Evolutionary conservation across 2,113 vertebrate genomes (phyloP).

Genomic region (Zapus hudsonius): DNA sequence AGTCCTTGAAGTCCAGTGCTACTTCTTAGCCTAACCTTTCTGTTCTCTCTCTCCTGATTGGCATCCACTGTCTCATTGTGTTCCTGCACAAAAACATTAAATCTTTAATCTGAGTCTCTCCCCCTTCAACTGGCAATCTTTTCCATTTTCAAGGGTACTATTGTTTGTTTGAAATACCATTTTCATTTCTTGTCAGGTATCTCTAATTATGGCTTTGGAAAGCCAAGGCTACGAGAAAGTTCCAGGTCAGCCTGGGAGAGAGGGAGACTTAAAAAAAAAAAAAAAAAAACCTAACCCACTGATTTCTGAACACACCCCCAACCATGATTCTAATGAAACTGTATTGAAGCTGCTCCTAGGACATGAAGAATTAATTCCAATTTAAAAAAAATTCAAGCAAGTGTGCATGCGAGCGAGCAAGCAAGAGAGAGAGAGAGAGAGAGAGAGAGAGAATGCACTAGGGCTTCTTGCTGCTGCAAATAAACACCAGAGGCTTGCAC

Average conservation of each 20-base stretch:
- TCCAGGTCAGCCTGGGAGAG: no score
- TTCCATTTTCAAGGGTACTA: background rate
- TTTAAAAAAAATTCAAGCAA: no score
- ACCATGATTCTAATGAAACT: background rate
- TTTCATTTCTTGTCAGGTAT: background rate
- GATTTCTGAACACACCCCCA: background rate
- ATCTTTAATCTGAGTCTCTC: background rate
- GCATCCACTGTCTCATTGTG: background rate
- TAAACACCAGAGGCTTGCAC: no score
- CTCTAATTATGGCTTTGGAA: no score
- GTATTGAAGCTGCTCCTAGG: background rate
- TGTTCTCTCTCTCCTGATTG: background rate
- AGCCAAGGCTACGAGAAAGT: no score
- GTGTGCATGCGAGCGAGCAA: no score
- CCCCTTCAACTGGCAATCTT: background rate
- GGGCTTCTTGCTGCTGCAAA: no score
- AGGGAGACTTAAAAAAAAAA: no score
- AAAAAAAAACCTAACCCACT: background rate
- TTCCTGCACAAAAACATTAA: background rate
- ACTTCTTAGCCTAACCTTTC: background rate
- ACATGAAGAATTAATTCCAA: background rate
- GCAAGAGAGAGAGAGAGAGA: no score
- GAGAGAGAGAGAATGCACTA: no score
- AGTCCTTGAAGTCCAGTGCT: background rate
- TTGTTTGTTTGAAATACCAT: background rate